Percentiles rank a stretch among this genome's conserved stretches.
Evolutionary conservation across 2,113 vertebrate species (phyloP).

Genomic region (Opisthocomus hoazin): DNA sequence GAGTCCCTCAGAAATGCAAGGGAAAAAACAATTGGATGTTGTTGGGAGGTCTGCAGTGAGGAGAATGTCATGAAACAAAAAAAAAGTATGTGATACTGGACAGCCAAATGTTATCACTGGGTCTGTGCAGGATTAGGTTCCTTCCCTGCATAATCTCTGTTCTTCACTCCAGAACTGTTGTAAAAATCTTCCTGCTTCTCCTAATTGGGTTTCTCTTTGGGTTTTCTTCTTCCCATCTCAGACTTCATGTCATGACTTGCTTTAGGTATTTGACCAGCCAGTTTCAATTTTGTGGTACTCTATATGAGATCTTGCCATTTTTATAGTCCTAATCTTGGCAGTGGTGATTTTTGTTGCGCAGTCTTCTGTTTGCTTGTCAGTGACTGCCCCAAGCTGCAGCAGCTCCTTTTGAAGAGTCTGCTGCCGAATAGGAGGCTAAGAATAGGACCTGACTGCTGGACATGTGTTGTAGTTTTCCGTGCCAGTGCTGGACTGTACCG

Average conservation of each 20-base stretch:
- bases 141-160: neutral
- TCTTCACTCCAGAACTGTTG: neutral
- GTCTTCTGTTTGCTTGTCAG: neutral
- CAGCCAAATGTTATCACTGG: neutral
- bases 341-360: neutral
- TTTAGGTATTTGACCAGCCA: neutral
- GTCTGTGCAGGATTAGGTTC: neutral
- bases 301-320: neutral
- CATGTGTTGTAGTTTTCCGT: neutral
- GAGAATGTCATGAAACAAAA: neutral
- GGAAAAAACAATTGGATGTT: constrained; percentile 41
- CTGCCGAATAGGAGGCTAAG: neutral
- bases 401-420: neutral
- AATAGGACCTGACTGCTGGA: neutral
- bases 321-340: neutral
- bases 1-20: neutral
- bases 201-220: neutral
- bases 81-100: neutral
- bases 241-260: neutral
- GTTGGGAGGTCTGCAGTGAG: neutral
- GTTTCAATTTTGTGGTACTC: neutral
- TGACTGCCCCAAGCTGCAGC: neutral
- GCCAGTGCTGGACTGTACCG: neutral
- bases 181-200: neutral
- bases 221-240: neutral